Percentiles rank a stretch among this genome's conserved stretches.
Conservation (phyloP, 2,888 invertebrate species). For the Tenodera sinensis region DNA sequence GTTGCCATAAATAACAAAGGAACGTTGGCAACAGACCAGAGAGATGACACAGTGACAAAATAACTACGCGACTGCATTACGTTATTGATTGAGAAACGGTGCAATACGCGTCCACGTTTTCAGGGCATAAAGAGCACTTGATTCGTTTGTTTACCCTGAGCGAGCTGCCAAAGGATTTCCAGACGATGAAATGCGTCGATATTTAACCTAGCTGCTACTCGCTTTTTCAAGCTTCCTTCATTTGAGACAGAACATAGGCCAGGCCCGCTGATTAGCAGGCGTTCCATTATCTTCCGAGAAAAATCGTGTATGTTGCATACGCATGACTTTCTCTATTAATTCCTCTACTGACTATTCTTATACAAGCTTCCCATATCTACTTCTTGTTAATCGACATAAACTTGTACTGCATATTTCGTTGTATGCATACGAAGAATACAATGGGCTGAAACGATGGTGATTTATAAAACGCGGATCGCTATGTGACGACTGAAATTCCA, state of each 20-base stretch:
- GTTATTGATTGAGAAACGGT: background rate
- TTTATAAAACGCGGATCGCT: no score
- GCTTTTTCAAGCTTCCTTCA: background rate
- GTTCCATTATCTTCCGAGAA: background rate
- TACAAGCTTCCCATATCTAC: background rate
- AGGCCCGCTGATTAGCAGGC: no score
- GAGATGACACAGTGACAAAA: background rate
- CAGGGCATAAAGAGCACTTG: background rate
- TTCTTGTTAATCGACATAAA: no score
- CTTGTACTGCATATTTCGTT: no score
- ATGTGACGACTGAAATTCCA: no score
- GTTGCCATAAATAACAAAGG: slow-evolving; percentile 15
- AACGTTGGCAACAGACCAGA: background rate
- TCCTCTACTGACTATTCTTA: background rate
- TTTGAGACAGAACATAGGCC: background rate
- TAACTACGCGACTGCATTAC: background rate
- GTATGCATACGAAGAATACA: no score
- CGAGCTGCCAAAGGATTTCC: no score
- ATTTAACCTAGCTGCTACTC: background rate
- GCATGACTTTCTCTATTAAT: no score
- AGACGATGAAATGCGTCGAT: background rate
- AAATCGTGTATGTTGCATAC: background rate
- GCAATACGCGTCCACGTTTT: no score
- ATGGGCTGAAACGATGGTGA: no score
- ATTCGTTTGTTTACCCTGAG: no score